Conservation (phyloP, 2,113 vertebrate genomes). For the Romanogobio albipinnatus region DNA sequence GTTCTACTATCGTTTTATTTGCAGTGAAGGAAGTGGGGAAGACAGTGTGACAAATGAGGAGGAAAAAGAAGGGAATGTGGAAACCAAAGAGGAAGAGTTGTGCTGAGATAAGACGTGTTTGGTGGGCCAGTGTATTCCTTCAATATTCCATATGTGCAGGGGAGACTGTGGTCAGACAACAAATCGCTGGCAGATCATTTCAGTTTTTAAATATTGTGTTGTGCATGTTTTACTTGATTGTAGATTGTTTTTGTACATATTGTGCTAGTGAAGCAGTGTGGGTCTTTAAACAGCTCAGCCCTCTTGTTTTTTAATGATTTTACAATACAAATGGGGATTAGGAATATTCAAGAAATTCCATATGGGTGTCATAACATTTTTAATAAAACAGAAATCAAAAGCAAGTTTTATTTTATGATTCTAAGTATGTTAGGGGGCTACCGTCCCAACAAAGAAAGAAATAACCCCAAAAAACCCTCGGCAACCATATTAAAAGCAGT, state of each 20-base stretch:
- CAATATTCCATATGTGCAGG: neutral
- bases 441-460: conserved; percentile 44
- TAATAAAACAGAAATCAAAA: conserved; percentile 54
- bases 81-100: conserved; percentile 70
- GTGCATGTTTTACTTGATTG: neutral
- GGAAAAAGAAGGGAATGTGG: conserved; percentile 71
- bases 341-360: conserved; percentile 46
- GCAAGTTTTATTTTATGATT: conserved; percentile 49
- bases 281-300: neutral
- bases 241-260: neutral
- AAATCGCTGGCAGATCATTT: conserved; percentile 21
- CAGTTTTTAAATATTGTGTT: conserved; percentile 1
- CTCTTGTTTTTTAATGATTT: conserved; percentile 31
- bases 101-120: conserved; percentile 64
- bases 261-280: neutral
- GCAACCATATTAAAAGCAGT: conserved; percentile 43
- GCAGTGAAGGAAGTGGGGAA: conserved; percentile 72
- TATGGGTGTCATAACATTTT: conserved; percentile 36
- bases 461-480: conserved; percentile 17
- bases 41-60: conserved; percentile 72
- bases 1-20: conserved; percentile 67
- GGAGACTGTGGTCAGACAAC: conserved; percentile 21
- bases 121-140: neutral
- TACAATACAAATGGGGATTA: conserved; percentile 38
- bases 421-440: conserved; percentile 46